These are phyloP conservation scores for Laterallus jamaicensis DNA, from an alignment of 2,113 vertebrate genomes.

Conservation along the genomic window DNA sequence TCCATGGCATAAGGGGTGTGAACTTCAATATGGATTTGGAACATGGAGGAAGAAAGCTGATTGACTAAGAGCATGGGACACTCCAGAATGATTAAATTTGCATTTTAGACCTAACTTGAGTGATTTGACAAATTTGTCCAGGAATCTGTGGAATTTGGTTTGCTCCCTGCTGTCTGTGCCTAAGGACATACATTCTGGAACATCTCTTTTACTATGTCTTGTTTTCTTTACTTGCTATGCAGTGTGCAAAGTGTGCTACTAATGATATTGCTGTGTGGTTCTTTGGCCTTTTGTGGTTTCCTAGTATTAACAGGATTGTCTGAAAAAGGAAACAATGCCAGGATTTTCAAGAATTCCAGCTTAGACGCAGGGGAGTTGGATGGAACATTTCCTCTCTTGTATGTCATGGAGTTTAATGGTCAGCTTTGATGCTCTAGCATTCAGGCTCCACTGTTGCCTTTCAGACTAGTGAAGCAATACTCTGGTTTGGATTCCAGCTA, in stretches of 20 bases:
- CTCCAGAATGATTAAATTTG: neutral
- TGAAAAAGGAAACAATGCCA: neutral
- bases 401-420: neutral
- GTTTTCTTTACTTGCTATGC: neutral
- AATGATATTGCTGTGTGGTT: neutral
- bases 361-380: neutral
- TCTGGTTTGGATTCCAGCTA: neutral
- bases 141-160: neutral
- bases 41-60: neutral
- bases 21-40: neutral
- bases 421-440: neutral
- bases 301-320: neutral
- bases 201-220: neutral
- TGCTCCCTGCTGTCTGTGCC: neutral
- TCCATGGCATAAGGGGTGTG: neutral
- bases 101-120: neutral
- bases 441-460: neutral
- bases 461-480: neutral
- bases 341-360: slow-evolving; percentile 47
- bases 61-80: neutral
- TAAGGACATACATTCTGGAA: neutral
- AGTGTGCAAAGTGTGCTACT: neutral
- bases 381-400: neutral
- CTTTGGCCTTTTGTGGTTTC: slow-evolving; percentile 4
- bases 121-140: neutral